Base-by-base conservation (phyloP, 1,140 invertebrate species). In the Drosophila carrolli region DNA sequence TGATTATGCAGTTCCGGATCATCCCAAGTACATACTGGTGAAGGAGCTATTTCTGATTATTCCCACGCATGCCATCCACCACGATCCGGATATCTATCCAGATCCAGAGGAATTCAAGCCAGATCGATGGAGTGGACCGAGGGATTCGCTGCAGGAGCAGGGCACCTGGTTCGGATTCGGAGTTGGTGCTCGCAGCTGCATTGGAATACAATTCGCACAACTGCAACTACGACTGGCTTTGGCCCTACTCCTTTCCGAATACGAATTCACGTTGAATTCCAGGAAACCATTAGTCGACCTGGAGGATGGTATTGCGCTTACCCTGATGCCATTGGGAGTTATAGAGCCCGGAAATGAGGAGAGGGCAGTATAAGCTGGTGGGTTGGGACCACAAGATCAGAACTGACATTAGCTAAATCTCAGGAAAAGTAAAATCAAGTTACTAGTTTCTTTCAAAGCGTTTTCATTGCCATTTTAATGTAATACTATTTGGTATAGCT, bases 81-180 rank as follows among this genome's bases (percentile, higher is more conserved):
- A 88, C 8, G 93, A 93, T 78, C 88, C 93, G 1, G 81, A 92
- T 27, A 92, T 93, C 40, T 96, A 93, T 77, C 93, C 95, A 5
- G 93, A 96, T 47, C 95, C 96, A 2, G 93, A 96, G 8, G 77
- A 73, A n/a, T 96, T 95, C 80, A 93, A 95, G 83, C 95, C 96
- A 3, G 93, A 96, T 19, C 92, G 95, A 56, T 96, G 96, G 91
- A 78, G 93, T 5, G 92, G 93, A 0, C 94, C 95, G 44, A 93
- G 94, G 46, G 78, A 91, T 41, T 71, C 78, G 1, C 78, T 91
- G 48, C 88, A 94, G 16, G 93, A 91, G 68, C 93, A 78, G 8
- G 93, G 90, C 67, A 81, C 93, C 5, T 95, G 93, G 88, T 90
- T 96, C 37, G 95, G 95, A 9, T 96, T 95, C 74, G 95, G 96